Evolutionary conservation across 2,888 invertebrate genomes (phyloP).

Genomic region (Therioaphis trifolii): DNA sequence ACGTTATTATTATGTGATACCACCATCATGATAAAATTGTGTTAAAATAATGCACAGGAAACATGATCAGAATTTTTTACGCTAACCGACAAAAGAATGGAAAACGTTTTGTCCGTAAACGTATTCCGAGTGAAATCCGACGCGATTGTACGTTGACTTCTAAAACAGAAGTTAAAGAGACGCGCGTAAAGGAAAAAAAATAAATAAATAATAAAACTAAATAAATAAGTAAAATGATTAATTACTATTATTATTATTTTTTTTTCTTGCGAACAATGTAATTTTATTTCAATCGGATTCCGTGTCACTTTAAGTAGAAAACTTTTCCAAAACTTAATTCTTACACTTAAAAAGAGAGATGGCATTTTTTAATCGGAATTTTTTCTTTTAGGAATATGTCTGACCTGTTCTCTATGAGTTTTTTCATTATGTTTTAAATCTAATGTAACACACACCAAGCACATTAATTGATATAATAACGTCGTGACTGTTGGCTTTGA

Average conservation of each 20-base stretch:
- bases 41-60: slow-evolving; percentile 45
- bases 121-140: slow-evolving; percentile 41
- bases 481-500: no score
- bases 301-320: no score
- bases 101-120: slow-evolving; percentile 33
- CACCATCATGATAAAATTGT: slow-evolving; percentile 33
- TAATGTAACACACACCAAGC: no score
- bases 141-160: slow-evolving; percentile 35
- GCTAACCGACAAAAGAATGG: slow-evolving; percentile 53
- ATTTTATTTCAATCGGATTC: slow-evolving; percentile 4
- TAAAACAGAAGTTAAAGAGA: not conserved
- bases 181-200: not conserved
- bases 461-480: no score
- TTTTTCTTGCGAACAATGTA: not conserved
- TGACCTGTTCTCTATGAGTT: no score
- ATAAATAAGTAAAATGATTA: not conserved
- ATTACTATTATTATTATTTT: not conserved
- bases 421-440: no score
- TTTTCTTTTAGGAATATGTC: no score
- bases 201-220: not conserved
- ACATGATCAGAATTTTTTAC: slow-evolving; percentile 40
- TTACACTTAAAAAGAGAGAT: no score
- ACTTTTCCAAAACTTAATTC: no score
- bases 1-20: slow-evolving; percentile 13
- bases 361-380: no score